Percentiles rank a stretch among this genome's conserved stretches.
Conservation (phyloP, 2,888 invertebrate species). For the Neoscelio sp. region DNA sequence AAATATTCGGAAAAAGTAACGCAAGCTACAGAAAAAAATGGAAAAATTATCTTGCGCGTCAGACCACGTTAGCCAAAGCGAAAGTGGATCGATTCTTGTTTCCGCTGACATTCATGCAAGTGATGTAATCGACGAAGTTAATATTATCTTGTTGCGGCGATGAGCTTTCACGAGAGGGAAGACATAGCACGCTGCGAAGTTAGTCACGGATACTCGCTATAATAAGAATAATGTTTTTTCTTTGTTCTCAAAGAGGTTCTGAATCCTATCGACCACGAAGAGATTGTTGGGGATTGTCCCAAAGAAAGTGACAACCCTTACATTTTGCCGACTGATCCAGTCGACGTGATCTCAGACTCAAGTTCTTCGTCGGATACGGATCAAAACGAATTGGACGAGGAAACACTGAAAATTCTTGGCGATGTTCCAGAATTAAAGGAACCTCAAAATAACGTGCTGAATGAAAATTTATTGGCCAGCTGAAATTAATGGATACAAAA, state of each 20-base stretch:
- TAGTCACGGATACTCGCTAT: not conserved
- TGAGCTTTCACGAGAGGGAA: too few species aligned
- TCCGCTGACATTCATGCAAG: not conserved
- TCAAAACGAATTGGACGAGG: not conserved
- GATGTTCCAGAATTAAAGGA: not conserved
- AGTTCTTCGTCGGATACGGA: not conserved
- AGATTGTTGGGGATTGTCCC: not conserved
- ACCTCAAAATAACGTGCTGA: not conserved
- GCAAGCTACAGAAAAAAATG: not conserved
- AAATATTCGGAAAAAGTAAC: not conserved
- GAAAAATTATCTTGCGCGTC: not conserved
- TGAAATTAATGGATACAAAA: not conserved
- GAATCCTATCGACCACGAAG: not conserved
- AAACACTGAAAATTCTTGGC: not conserved
- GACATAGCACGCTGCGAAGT: not conserved
- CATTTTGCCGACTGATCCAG: not conserved
- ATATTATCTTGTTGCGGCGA: not conserved
- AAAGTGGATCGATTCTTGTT: not conserved
- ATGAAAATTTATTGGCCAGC: not conserved
- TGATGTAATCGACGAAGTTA: not conserved
- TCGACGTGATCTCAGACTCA: not conserved
- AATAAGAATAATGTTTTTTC: not conserved
- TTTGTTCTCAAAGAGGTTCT: not conserved
- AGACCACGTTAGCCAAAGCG: too few species aligned
- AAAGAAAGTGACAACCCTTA: not conserved